Base-by-base conservation (phyloP, 2,797 vertebrate genomes). In the Sebastes melanostomus region DNA sequence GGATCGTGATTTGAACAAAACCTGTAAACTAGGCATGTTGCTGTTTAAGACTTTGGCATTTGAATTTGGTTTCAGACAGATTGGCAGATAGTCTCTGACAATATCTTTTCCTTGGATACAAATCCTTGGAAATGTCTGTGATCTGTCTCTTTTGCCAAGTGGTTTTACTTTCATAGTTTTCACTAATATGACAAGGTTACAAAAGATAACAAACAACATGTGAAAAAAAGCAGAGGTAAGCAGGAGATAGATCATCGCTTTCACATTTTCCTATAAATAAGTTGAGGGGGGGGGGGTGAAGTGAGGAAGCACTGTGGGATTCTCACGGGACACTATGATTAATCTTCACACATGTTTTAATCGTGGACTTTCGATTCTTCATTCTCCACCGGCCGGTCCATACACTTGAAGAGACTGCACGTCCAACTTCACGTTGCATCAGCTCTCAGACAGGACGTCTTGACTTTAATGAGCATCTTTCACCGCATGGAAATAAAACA, bases 391-490 rank as follows among this genome's bases (percentile, higher is more conserved):
- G 52, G 63, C 67, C 24, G 12, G 36, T 78, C 58, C 27, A 11
- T 46, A 29, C 68, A 52, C 58, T 12, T 12, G 42, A 73, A 68
- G 55, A 56, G 71, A 68, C 78, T 54, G 32, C 72, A 82, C 38
- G 24, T 88, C 66, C 70, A 12, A 27, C 73, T 77, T 78, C 61
- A 22, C 72, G 66, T 24, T 78, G 66, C 66, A 71, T 85, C 77
- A 75, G 67, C 70, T 81, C 55, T 59, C 75, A 76, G 78, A 78
- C 71, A 61, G 86, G 75, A 72, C 50, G 68, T 76, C 71, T 73
- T 78, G 66, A 78, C 85, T 89, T 88, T 82, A 87, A 89, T 81
- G 74, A 88, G 72, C 81, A 63, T 91, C 78, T 77, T 72, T 86
- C 58, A 77, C 78, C 69, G 9, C 74, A 59, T 62, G 78, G 55